phyloP scores from a whole-genome alignment of 2,113 vertebrate genomes.

The Lepisosteus oculatus region DNA sequence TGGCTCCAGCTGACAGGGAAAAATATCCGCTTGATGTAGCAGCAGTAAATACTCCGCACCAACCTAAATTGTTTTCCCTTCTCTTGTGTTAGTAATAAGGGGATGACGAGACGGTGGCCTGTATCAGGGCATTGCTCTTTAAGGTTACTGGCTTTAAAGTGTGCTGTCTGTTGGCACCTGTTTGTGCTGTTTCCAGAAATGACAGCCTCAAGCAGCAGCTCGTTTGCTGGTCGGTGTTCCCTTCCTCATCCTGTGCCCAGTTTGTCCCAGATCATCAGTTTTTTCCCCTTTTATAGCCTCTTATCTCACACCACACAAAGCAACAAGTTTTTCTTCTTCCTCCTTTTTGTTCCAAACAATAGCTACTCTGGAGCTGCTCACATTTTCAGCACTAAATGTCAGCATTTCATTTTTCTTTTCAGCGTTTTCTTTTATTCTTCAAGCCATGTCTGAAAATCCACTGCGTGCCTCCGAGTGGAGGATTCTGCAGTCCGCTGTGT shows the following conservation, averaged over 20 bases:
- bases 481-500: background rate
- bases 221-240: too few relatives aligned
- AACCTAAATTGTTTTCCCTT: too few relatives aligned
- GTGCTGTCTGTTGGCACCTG: slow-evolving; percentile 23
- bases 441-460: background rate
- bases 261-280: background rate
- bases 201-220: too few relatives aligned
- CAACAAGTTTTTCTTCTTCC: background rate
- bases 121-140: too few relatives aligned
- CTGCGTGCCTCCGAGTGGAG: background rate
- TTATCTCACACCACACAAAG: slow-evolving; percentile 20
- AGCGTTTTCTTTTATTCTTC: background rate
- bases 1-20: too few relatives aligned
- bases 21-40: too few relatives aligned
- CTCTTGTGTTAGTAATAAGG: too few relatives aligned
- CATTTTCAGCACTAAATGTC: slow-evolving; percentile 17
- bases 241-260: too few relatives aligned
- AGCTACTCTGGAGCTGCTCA: background rate
- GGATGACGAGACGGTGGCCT: too few relatives aligned
- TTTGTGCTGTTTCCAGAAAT: too few relatives aligned
- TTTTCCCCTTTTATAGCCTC: slow-evolving; percentile 6
- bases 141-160: background rate
- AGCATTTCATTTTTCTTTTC: slow-evolving; percentile 4
- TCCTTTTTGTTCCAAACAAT: slow-evolving; percentile 7
- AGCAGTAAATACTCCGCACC: too few relatives aligned